Evolutionary conservation across 1,140 invertebrate genomes (phyloP), one percentile per base, ranked within the genome.

Genomic region (Pygmarrhopalites habei): DNA sequence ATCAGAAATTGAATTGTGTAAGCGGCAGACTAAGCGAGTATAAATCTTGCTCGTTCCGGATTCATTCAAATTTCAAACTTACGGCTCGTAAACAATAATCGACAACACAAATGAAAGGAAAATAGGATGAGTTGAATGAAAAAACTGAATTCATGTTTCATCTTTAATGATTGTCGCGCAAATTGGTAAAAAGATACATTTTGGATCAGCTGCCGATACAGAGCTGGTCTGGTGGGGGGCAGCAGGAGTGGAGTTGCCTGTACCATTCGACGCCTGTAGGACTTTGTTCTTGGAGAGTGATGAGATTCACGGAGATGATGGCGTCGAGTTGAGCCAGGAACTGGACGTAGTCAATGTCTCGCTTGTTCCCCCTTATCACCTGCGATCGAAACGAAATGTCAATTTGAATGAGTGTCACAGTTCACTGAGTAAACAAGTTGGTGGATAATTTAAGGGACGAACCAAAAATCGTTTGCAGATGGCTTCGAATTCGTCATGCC

Each of bases 201-300:
- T n/a, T n/a, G n/a, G n/a, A n/a, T n/a, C n/a, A n/a, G n/a, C n/a
- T n/a, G n/a, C n/a, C n/a, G n/a, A n/a, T n/a, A n/a, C n/a, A n/a
- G n/a, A n/a, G n/a, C n/a, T n/a, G n/a, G n/a, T n/a, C n/a, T n/a
- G n/a, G n/a, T n/a, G n/a, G n/a, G n/a, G 53, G 47, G 52, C 60
- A 62, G 21, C 53, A 43, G 2, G 51, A 41, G 19, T 62, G 51
- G 2, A 55, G 41, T 29, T 67, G 61, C 32, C 64, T 60, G 41
- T 66, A 66, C 69, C 69, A 71, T 23, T 66, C 58, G 4, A 66
- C 69, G 12, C 69, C 69, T 23, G 69, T 71, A 12, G 69, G 69
- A 55, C 66, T 68, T 62, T 61, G 58, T 58, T 71, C 69, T 56
- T 66, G 62, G 46, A 71, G 44, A 2, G 69, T 71, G 12, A 71